Evolutionary conservation across 2,113 vertebrate species (phyloP).

Genomic region (Cyanoramphus novaezelandiae): DNA sequence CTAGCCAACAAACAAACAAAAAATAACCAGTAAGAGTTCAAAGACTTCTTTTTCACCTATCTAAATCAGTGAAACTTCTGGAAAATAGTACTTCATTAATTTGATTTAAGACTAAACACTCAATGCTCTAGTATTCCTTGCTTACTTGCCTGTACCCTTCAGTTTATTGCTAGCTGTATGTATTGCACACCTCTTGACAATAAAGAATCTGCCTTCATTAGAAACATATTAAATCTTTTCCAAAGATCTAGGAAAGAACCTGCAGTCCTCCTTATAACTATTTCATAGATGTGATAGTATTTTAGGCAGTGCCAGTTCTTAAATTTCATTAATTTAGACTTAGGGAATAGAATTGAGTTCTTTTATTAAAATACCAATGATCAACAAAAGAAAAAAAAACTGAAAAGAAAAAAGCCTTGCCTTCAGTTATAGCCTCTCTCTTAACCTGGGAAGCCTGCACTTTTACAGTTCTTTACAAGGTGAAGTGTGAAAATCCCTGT

Average conservation of each 20-base stretch:
- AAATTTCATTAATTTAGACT: background rate
- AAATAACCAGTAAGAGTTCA: background rate
- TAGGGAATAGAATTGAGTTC: background rate
- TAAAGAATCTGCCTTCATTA: background rate
- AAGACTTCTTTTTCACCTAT: background rate
- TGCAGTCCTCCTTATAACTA: background rate
- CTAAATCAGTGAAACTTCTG: background rate
- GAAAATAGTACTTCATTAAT: background rate
- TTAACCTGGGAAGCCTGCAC: background rate
- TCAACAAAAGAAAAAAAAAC: background rate
- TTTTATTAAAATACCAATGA: background rate
- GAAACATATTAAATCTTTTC: background rate
- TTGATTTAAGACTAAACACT: background rate
- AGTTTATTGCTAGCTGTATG: background rate
- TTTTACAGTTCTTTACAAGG: background rate
- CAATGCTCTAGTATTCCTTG: background rate
- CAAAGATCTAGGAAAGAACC: background rate
- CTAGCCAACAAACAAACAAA: background rate
- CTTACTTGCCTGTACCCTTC: background rate
- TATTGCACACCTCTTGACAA: background rate
- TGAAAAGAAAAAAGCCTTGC: rapidly evolving
- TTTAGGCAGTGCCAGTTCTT: background rate
- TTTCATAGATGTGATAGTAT: background rate
- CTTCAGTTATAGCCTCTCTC: background rate
- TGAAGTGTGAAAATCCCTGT: background rate